Evolutionary conservation across 2,113 vertebrate genomes (phyloP).

Genomic region (Promerops cafer): DNA sequence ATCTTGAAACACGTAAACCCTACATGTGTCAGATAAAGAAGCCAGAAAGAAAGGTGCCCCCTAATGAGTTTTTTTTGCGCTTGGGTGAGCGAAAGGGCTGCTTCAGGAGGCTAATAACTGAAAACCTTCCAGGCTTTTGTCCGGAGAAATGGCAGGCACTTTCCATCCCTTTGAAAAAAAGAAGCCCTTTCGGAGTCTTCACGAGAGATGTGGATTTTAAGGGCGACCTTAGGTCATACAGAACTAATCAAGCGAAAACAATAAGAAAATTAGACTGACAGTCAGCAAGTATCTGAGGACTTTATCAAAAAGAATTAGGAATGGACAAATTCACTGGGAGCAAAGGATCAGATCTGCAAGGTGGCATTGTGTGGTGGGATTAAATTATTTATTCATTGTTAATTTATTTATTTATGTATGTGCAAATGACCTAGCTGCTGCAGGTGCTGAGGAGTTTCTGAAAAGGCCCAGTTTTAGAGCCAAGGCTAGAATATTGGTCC

Average conservation of each 20-base stretch:
- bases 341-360: slow-evolving; percentile 77
- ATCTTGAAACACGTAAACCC: slow-evolving; percentile 70
- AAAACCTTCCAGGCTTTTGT: slow-evolving; percentile 82
- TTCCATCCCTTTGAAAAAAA: slow-evolving; percentile 75
- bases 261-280: slow-evolving; percentile 83
- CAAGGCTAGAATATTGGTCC: slow-evolving; percentile 77
- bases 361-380: slow-evolving; percentile 75
- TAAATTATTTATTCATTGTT: slow-evolving; percentile 88
- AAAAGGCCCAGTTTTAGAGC: slow-evolving; percentile 75
- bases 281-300: slow-evolving; percentile 82
- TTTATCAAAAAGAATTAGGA: slow-evolving; percentile 82
- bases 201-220: slow-evolving; percentile 82
- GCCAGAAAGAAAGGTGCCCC: slow-evolving; percentile 72
- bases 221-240: slow-evolving; percentile 86
- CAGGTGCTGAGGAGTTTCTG: slow-evolving; percentile 78
- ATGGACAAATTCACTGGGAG: slow-evolving; percentile 74
- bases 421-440: slow-evolving; percentile 78
- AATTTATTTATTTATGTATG: slow-evolving; percentile 86
- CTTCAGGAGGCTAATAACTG: slow-evolving; percentile 69
- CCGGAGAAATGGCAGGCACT: slow-evolving; percentile 74
- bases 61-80: slow-evolving; percentile 91
- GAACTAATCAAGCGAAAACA: slow-evolving; percentile 86
- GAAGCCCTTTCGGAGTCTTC: slow-evolving; percentile 77
- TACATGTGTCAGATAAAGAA: slow-evolving; percentile 70
- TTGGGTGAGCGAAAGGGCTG: slow-evolving; percentile 84